These are phyloP conservation scores for Myotis yumanensis DNA, from an alignment of 2,113 vertebrate species.

Conservation along the genomic window DNA sequence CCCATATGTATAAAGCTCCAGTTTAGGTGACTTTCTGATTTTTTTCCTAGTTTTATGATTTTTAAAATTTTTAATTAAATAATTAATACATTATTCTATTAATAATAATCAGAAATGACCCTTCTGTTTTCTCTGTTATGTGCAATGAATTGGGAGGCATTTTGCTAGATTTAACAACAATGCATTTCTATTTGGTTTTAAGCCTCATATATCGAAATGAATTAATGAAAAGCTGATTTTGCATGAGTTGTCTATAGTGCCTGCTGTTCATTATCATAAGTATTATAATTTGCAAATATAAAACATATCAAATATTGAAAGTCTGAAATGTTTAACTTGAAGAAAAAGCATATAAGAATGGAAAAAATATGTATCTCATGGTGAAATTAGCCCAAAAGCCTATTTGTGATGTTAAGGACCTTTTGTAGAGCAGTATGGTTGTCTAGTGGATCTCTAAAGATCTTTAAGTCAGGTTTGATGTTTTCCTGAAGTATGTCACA, in stretches of 20 bases:
- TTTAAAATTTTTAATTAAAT: constrained; percentile 25
- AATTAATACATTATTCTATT: not conserved
- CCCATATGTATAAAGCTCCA: not conserved
- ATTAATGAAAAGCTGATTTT: constrained; percentile 36
- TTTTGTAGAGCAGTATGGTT: not conserved
- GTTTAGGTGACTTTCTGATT: not conserved
- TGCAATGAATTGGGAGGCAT: not conserved
- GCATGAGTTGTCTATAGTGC: not conserved
- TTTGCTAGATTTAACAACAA: not conserved
- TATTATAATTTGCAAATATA: constrained; percentile 34
- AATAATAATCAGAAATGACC: not conserved
- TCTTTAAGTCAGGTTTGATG: not conserved
- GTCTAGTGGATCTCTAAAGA: not conserved
- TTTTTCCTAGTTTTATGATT: constrained; percentile 25
- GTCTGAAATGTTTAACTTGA: constrained; percentile 13
- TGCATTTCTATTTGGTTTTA: constrained; percentile 15
- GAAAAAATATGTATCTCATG: not conserved
- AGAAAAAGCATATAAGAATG: not conserved
- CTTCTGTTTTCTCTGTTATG: not conserved
- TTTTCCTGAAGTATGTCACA: not conserved
- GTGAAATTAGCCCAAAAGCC: not conserved
- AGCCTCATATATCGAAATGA: not conserved
- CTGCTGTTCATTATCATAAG: not conserved
- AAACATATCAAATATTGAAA: not conserved
- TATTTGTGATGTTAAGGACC: not conserved